phyloP scores from a whole-genome alignment of 2,113 vertebrate genomes.

The Pimephales promelas region DNA sequence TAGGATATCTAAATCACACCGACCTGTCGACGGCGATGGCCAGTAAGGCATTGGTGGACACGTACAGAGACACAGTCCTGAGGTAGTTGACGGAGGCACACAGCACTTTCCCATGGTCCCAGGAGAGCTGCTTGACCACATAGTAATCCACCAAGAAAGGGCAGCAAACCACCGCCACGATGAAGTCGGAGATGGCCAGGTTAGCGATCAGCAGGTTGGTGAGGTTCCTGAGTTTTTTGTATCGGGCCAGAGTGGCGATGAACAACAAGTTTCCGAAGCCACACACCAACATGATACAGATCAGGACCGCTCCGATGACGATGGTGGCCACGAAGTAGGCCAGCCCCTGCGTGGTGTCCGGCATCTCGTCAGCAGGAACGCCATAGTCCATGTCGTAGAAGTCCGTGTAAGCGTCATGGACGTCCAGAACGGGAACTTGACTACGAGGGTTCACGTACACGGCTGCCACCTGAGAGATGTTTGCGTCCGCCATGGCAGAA shows the following conservation, averaged over 20 bases:
- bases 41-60: slow-evolving; percentile 94
- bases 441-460: slow-evolving; percentile 66
- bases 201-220: slow-evolving; percentile 97
- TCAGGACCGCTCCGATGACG: slow-evolving; percentile 86
- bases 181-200: slow-evolving; percentile 93
- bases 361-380: slow-evolving; percentile 82
- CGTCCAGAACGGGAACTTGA: slow-evolving; percentile 57
- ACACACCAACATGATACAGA: slow-evolving; percentile 92
- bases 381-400: slow-evolving; percentile 84
- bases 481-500: slow-evolving; percentile 67
- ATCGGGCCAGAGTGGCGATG: slow-evolving; percentile 86
- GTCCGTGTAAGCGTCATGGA: slow-evolving; percentile 74
- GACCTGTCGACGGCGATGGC: slow-evolving; percentile 97
- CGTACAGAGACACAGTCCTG: slow-evolving; percentile 89
- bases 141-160: slow-evolving; percentile 98
- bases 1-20: slow-evolving; percentile 72
- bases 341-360: slow-evolving; percentile 86
- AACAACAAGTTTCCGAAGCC: slow-evolving; percentile 73
- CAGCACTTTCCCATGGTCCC: slow-evolving; percentile 88
- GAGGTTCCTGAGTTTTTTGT: slow-evolving; percentile 93
- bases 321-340: slow-evolving; percentile 92
- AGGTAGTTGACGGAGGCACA: slow-evolving; percentile 94
- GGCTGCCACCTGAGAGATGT: slow-evolving; percentile 67
- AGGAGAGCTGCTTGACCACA: slow-evolving; percentile 91
- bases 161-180: slow-evolving; percentile 94